Percentiles rank a stretch among this genome's conserved stretches.
Evolutionary conservation across 1,140 invertebrate genomes (phyloP).

Genomic region (Ylistrum balloti): DNA sequence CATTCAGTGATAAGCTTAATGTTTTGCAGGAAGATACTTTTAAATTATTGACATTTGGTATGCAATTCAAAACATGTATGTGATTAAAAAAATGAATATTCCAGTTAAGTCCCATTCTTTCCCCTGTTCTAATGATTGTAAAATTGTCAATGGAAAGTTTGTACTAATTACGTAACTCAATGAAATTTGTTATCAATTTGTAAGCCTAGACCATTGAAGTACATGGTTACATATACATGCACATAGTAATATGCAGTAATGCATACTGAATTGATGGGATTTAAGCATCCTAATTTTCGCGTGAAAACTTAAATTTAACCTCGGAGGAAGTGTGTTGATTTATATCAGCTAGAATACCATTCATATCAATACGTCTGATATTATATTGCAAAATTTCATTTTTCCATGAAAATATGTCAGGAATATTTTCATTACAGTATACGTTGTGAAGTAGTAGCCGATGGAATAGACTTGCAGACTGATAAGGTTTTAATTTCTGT

Average conservation of each 20-base stretch:
- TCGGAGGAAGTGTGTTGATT: not conserved
- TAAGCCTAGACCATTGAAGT: not conserved
- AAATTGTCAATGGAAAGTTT: not conserved
- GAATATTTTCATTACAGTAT: not conserved
- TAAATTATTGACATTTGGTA: too few relatives aligned
- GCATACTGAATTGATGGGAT: not conserved
- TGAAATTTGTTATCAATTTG: not conserved
- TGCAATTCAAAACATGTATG: too few relatives aligned
- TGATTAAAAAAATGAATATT: too few relatives aligned
- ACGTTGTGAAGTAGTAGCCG: not conserved
- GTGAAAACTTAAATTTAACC: not conserved
- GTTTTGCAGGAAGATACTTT: too few relatives aligned
- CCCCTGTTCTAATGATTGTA: too few relatives aligned
- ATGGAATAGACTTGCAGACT: not conserved
- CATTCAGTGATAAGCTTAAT: too few relatives aligned
- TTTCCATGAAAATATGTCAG: constrained; percentile 15
- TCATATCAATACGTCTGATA: not conserved
- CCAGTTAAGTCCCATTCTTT: too few relatives aligned
- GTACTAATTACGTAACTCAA: not conserved
- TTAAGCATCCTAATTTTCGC: not conserved
- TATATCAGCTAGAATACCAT: not conserved
- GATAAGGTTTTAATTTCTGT: not conserved
- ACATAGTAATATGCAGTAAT: not conserved
- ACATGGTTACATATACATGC: not conserved
- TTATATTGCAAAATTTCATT: not conserved